These are phyloP conservation scores for Amphipoea oculea DNA, from an alignment of 2,888 invertebrate species.

Conservation along the genomic window DNA sequence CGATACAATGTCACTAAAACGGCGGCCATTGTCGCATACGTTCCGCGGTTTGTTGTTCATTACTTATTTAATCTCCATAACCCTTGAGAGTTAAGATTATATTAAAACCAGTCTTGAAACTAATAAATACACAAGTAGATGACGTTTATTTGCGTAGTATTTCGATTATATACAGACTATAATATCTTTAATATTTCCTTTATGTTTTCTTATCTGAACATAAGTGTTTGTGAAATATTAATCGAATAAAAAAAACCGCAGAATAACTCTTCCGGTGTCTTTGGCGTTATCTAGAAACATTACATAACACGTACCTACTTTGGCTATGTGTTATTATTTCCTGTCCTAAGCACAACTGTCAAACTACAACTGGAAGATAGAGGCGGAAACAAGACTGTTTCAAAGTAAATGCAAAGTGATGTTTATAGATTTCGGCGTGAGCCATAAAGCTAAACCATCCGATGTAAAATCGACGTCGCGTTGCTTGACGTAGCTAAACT, in stretches of 20 bases:
- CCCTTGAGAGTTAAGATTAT: background rate
- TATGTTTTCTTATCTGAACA: slow-evolving; percentile 1
- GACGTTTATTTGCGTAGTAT: background rate
- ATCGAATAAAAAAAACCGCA: background rate
- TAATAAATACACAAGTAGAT: background rate
- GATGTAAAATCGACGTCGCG: background rate
- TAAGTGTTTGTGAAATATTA: background rate
- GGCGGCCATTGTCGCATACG: background rate
- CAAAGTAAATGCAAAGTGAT: background rate
- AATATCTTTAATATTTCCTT: background rate
- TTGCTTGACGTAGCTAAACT: no score
- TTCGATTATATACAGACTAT: background rate
- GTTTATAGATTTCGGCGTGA: background rate
- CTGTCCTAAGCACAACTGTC: background rate
- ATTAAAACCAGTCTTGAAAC: slow-evolving; percentile 15
- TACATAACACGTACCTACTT: background rate
- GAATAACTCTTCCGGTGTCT: background rate
- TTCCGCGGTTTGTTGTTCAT: background rate
- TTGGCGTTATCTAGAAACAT: background rate
- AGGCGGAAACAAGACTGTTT: background rate
- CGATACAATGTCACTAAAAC: background rate
- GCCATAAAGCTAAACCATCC: background rate
- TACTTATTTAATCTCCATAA: slow-evolving; percentile 6
- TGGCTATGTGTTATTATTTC: background rate
- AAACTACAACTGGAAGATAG: background rate